Evolutionary conservation across 2,888 invertebrate genomes (phyloP), one percentile per base, ranked within the genome.

Genomic region (Hermaeophaga mercurialis): DNA sequence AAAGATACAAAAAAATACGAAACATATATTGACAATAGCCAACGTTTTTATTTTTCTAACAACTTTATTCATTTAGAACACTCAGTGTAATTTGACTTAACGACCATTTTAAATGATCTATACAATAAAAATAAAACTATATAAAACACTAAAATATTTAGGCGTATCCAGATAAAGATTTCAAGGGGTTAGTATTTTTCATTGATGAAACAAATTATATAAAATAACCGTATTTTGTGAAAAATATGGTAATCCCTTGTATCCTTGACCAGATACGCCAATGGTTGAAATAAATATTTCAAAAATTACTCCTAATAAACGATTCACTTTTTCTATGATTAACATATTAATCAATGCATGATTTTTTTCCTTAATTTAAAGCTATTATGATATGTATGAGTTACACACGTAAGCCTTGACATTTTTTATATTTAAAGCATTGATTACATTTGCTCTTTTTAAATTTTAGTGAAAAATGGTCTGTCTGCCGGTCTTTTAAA

Each of bases 301-400:
- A 50, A 41, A 39, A 19, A 26, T 43, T 12, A 18, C 19, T 9
- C 12, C 31, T 19, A 26, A 19, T 5, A 5, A 33, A 41, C 43
- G 19, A 49, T 41, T 18, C 7, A n/a, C 24, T 49, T 50, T 53
- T 38, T 54, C 44, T 45, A 44, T 49, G 34, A 47, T 34, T 41
- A 50, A 56, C 52, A 56, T 18, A 26, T n/a, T n/a, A n/a, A 52
- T 24, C 34, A 22, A 14, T 18, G 34, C 22, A 52, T 11, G 46
- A 52, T 49, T 45, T 46, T 34, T 33, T 26, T 39, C n/a, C 48
- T 44, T 43, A 52, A 31, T 57, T 73, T 76, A 76, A 76, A 76
- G 75, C 76, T 75, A 74, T 73, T 64, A 24, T 76, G 77, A 76
- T 77, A 76, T 77, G 75, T 75, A 76, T 75, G 69, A 72, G 70